Evolutionary conservation across 2,797 vertebrate species (phyloP).

Genomic region (Clarias pachynema): DNA sequence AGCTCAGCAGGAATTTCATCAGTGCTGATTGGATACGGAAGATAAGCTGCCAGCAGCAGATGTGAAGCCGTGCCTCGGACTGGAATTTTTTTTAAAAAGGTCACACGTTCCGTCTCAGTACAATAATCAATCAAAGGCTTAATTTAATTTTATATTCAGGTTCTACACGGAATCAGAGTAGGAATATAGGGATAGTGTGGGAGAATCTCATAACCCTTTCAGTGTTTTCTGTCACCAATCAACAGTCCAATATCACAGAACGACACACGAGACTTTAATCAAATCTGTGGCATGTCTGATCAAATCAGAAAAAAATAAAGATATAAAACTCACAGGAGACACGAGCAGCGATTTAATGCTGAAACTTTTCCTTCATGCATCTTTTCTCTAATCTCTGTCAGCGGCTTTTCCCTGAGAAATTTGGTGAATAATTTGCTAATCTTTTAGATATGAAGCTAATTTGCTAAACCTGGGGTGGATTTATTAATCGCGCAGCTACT

Average conservation of each 20-base stretch:
- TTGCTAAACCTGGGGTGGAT: neutral
- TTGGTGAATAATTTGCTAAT: neutral
- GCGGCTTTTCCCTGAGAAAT: neutral
- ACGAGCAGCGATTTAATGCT: neutral
- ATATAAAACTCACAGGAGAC: neutral
- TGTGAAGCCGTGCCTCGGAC: neutral
- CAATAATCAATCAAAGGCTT: slow-evolving; percentile 1
- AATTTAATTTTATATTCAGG: slow-evolving; percentile 7
- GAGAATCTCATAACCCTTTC: neutral
- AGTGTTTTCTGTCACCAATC: neutral
- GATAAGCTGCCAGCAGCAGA: slow-evolving; percentile 22
- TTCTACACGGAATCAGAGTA: neutral
- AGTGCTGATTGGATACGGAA: slow-evolving; percentile 26
- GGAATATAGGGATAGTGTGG: neutral
- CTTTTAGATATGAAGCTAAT: neutral
- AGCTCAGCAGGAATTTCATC: slow-evolving; percentile 26
- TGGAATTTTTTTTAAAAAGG: neutral
- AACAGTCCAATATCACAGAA: neutral
- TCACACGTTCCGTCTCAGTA: neutral
- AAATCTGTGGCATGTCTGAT: neutral
- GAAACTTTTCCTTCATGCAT: neutral
- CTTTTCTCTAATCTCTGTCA: neutral
- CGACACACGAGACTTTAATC: neutral
- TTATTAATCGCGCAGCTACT: neutral
- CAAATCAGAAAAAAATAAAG: neutral